Conservation (phyloP, 2,888 invertebrate genomes). For the Netelia fuscicornis region DNA sequence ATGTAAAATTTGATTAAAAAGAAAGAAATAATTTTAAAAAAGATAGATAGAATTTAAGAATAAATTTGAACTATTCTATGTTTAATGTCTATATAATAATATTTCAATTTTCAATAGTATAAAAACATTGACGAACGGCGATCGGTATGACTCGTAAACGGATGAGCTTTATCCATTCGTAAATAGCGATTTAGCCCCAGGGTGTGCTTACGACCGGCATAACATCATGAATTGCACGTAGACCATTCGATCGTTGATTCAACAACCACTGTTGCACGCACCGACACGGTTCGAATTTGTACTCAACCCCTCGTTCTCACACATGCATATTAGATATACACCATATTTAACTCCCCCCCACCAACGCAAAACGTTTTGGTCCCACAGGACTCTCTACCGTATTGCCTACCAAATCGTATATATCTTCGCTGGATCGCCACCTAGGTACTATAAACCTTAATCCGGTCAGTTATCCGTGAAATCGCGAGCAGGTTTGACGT, state of each 20-base stretch:
- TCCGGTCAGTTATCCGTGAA: conserved; percentile 53
- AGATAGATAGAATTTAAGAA: no score
- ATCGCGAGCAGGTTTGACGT: conserved; percentile 32
- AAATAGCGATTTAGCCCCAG: not conserved
- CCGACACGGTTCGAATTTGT: not conserved
- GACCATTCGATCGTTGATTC: not conserved
- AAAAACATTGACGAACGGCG: no score
- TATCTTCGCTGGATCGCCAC: not conserved
- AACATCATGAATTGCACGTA: not conserved
- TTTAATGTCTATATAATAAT: no score
- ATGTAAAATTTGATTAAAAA: no score
- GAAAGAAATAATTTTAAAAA: no score
- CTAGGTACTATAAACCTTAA: conserved; percentile 51
- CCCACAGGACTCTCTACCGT: conserved; percentile 27
- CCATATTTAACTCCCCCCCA: not conserved
- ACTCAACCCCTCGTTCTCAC: not conserved
- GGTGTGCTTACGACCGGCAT: not conserved
- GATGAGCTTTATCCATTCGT: not conserved
- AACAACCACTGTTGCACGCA: not conserved
- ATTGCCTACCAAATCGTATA: not conserved
- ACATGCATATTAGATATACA: not conserved
- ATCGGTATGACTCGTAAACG: not conserved
- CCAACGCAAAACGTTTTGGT: conserved; percentile 20
- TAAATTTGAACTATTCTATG: no score
- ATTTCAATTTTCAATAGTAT: no score